phyloP scores from a whole-genome alignment of 2,113 vertebrate genomes.

The Anguilla japonica region DNA sequence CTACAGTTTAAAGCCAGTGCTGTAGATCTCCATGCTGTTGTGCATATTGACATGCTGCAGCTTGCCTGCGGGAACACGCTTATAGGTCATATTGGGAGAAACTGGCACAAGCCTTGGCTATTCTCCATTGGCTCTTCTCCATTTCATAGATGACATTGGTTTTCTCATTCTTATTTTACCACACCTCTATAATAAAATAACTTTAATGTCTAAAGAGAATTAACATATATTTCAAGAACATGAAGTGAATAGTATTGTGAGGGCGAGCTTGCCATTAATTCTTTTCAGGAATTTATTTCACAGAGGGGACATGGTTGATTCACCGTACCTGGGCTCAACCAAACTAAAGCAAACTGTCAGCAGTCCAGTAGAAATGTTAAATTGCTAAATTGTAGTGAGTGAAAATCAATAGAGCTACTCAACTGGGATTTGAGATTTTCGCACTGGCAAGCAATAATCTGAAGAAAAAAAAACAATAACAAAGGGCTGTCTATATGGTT shows the following conservation, averaged over 20 bases:
- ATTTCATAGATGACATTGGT: neutral
- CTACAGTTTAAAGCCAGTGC: neutral
- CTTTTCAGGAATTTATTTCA: neutral
- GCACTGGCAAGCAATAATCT: neutral
- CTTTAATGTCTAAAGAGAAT: neutral
- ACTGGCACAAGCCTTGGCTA: neutral
- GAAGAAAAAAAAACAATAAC: neutral
- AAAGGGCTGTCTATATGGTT: neutral
- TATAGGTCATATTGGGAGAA: neutral
- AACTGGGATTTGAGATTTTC: neutral
- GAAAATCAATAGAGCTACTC: neutral
- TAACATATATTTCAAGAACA: neutral
- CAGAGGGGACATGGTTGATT: neutral
- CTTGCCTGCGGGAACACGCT: neutral
- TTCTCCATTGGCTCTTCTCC: neutral
- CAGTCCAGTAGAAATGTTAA: neutral
- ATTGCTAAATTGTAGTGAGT: neutral
- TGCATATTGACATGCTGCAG: neutral
- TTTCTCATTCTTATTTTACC: neutral
- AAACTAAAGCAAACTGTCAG: neutral
- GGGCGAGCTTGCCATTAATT: neutral
- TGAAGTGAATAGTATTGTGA: neutral
- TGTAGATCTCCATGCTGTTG: neutral
- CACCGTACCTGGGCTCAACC: neutral
- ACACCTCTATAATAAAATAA: neutral